phyloP scores from a whole-genome alignment of 2,113 vertebrate genomes.

The Tamias sibiricus region DNA sequence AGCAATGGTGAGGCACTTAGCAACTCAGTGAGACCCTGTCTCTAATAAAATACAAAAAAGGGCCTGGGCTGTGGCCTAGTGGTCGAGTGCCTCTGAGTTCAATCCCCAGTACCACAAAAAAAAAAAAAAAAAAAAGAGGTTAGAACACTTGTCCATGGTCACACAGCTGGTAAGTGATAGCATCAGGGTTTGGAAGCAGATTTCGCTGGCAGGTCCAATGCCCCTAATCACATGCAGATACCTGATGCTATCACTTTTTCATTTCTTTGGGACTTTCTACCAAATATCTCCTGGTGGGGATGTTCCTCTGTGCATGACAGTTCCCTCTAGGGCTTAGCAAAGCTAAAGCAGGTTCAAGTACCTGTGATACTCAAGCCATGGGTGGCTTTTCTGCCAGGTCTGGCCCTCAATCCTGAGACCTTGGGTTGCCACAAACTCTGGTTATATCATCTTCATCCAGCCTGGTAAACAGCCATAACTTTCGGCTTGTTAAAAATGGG shows the following conservation, averaged over 20 bases:
- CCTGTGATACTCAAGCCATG: not conserved
- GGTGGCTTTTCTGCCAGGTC: not conserved
- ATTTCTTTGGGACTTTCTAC: conserved; percentile 1
- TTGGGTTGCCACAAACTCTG: not conserved
- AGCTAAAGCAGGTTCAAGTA: not conserved
- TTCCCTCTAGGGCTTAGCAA: not conserved
- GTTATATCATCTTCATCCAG: not conserved
- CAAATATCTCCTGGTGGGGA: not conserved
- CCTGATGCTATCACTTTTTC: not conserved
- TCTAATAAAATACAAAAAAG: too few species aligned
- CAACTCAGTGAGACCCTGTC: too few species aligned
- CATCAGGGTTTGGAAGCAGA: not conserved
- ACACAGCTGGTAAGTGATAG: not conserved
- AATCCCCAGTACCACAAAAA: too few species aligned
- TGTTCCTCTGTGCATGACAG: not conserved
- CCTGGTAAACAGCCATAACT: not conserved
- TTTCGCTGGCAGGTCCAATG: not conserved
- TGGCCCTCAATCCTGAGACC: not conserved
- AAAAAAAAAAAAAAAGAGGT: too few species aligned
- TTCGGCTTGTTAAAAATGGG: conserved; percentile 19
- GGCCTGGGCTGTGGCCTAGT: too few species aligned
- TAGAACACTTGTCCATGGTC: not conserved
- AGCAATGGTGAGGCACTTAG: too few species aligned
- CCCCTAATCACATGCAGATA: not conserved
- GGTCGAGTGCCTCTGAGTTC: too few species aligned